Conservation (phyloP, 1,140 invertebrate genomes). For the Caerostris extrusa region DNA sequence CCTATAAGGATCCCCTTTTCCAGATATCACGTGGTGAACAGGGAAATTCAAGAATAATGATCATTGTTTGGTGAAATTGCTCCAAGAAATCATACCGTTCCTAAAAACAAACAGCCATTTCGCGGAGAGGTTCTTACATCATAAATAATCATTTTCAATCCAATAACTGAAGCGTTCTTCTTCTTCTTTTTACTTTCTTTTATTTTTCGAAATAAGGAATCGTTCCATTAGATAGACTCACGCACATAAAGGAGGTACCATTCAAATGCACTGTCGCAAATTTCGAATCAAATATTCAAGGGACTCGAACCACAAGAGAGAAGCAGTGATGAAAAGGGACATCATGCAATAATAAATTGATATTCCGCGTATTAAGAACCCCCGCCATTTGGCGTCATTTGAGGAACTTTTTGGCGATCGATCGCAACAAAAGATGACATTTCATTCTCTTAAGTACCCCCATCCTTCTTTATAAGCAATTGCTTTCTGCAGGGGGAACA, state of each 20-base stretch:
- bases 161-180: constrained; percentile 38
- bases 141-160: constrained; percentile 56
- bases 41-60: constrained; percentile 48
- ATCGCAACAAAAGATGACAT: constrained; percentile 57
- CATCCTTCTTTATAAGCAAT: constrained; percentile 50
- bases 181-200: background rate
- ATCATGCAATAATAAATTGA: constrained; percentile 77
- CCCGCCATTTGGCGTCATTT: constrained; percentile 70
- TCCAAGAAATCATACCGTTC: constrained; percentile 8
- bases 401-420: constrained; percentile 60
- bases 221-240: constrained; percentile 30
- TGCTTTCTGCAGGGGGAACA: constrained; percentile 37
- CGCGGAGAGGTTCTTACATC: background rate
- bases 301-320: constrained; percentile 44
- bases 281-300: constrained; percentile 75
- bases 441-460: constrained; percentile 59
- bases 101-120: background rate
- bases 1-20: background rate
- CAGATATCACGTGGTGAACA: background rate
- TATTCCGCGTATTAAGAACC: constrained; percentile 69
- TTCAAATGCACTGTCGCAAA: constrained; percentile 58
- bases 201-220: constrained; percentile 23
- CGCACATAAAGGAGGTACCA: constrained; percentile 1
- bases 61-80: constrained; percentile 51
- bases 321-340: constrained; percentile 69